Evolutionary conservation across 2,797 vertebrate species (phyloP).

Genomic region (Poecilia gillii): DNA sequence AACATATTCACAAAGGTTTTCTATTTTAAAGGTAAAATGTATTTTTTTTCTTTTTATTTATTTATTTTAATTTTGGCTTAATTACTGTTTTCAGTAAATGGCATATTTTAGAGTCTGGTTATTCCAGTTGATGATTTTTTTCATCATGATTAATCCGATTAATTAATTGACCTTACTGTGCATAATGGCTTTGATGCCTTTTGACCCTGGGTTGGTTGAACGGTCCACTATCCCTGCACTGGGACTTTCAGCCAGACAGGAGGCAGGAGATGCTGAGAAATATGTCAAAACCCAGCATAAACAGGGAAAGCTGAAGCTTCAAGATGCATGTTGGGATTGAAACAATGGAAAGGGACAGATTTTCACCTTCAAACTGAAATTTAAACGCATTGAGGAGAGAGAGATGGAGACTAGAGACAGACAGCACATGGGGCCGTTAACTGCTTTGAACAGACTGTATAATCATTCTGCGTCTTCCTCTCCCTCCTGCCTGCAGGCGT

Average conservation of each 20-base stretch:
- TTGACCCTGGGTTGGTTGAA: background rate
- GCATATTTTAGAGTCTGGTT: too few species aligned
- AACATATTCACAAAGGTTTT: too few species aligned
- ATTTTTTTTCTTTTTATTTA: background rate
- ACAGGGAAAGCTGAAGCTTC: background rate
- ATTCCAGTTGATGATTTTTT: too few species aligned
- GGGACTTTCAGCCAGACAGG: constrained; percentile 11
- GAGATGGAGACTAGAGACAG: background rate
- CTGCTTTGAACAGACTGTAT: constrained; percentile 26
- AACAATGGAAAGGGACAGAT: background rate
- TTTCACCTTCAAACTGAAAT: constrained; percentile 22
- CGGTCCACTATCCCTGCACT: background rate
- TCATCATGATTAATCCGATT: too few species aligned
- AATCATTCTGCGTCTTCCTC: constrained; percentile 44
- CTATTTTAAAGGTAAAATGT: too few species aligned
- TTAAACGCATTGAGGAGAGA: background rate
- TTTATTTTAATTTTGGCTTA: background rate
- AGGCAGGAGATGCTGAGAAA: constrained; percentile 4
- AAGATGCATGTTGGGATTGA: background rate
- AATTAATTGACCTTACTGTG: too few species aligned
- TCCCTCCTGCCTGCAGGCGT: constrained; percentile 78
- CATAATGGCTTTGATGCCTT: background rate
- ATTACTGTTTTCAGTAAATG: too few species aligned
- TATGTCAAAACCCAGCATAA: background rate
- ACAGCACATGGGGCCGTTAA: constrained; percentile 14